These are phyloP conservation scores for Apoda limacodes DNA, from an alignment of 2,888 invertebrate genomes.

Conservation along the genomic window DNA sequence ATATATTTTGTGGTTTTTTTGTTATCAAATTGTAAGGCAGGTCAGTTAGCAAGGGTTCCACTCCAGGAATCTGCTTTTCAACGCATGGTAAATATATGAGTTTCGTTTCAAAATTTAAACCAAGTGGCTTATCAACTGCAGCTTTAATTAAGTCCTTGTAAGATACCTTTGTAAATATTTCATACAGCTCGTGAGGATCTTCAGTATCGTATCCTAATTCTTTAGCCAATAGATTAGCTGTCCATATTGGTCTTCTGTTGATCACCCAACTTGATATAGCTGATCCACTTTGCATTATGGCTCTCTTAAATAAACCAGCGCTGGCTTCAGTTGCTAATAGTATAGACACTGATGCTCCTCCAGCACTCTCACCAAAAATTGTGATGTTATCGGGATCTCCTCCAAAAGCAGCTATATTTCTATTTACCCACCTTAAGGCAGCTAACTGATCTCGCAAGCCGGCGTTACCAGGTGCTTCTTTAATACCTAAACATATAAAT, in stretches of 20 bases:
- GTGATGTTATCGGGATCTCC: slow-evolving; percentile 56
- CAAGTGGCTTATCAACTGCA: slow-evolving; percentile 35
- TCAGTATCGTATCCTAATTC: slow-evolving; percentile 36
- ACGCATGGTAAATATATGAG: slow-evolving; percentile 49
- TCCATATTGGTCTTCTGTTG: slow-evolving; percentile 43
- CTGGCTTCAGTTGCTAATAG: slow-evolving; percentile 39
- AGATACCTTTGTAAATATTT: slow-evolving; percentile 37
- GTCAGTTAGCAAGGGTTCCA: slow-evolving; percentile 42
- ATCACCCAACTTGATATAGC: slow-evolving; percentile 47
- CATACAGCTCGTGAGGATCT: slow-evolving; percentile 43
- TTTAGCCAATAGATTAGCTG: slow-evolving; percentile 45
- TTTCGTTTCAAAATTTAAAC: slow-evolving; percentile 46
- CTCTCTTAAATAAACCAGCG: slow-evolving; percentile 44
- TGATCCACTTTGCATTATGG: slow-evolving; percentile 52
- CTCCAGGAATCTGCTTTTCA: slow-evolving; percentile 38
- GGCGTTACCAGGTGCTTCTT: slow-evolving; percentile 57
- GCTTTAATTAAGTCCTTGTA: slow-evolving; percentile 32
- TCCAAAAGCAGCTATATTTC: slow-evolving; percentile 53
- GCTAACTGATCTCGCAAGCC: slow-evolving; percentile 56
- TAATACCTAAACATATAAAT: slow-evolving; percentile 48
- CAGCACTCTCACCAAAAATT: slow-evolving; percentile 58
- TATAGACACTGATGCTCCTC: slow-evolving; percentile 40
- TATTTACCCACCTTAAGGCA: slow-evolving; percentile 52
- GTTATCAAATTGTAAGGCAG: slow-evolving; percentile 43
- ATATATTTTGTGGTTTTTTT: slow-evolving; percentile 29